phyloP scores from a whole-genome alignment of 2,797 vertebrate genomes.

The Megaceryle alcyon region DNA sequence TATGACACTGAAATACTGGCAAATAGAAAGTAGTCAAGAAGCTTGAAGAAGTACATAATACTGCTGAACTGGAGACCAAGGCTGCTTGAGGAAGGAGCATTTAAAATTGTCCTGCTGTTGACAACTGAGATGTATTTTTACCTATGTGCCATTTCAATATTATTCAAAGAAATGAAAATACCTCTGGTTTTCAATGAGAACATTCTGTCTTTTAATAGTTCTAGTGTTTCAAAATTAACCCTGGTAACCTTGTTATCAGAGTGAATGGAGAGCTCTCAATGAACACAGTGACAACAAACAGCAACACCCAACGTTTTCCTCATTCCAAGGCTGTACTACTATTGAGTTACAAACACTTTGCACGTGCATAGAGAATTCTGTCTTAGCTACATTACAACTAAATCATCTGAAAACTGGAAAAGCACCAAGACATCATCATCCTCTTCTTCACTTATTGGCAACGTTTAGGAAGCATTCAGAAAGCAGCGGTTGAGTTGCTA shows the following conservation, averaged over 20 bases:
- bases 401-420: not conserved
- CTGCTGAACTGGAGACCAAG: not conserved
- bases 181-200: not conserved
- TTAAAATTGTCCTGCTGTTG: not conserved
- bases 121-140: not conserved
- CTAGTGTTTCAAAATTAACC: not conserved
- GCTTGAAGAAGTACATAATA: not conserved
- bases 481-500: not conserved
- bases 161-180: not conserved
- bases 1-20: not conserved
- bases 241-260: not conserved
- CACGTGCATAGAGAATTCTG: not conserved
- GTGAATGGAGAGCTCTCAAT: not conserved
- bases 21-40: not conserved
- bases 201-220: not conserved
- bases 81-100: not conserved
- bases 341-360: not conserved
- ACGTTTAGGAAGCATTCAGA: not conserved
- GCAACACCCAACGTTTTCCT: too few relatives aligned
- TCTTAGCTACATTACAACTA: not conserved
- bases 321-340: not conserved
- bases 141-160: not conserved
- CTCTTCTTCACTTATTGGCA: not conserved
- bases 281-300: not conserved
- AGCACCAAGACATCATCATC: not conserved